A percentile compares a stretch with the other conserved stretches of the same genome.
These are phyloP conservation scores for Choloepus hoffmanni DNA, from an alignment of 2,113 vertebrate genomes.

Conservation along the genomic window DNA sequence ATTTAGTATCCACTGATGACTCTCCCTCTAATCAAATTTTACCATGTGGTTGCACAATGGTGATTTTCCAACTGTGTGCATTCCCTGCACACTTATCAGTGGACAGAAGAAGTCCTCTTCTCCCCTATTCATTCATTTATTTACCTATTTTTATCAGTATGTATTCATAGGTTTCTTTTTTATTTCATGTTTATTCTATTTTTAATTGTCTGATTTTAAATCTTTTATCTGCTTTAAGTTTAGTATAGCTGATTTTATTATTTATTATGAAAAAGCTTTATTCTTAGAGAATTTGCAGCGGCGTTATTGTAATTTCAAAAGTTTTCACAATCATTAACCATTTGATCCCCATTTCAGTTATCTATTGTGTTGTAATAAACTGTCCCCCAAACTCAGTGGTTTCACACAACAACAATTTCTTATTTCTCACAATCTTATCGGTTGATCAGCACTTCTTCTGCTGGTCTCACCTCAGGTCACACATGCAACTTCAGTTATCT, in stretches of 20 bases:
- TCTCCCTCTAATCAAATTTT: not conserved
- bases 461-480: not conserved
- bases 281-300: conserved; percentile 40
- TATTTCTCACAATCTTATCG: not conserved
- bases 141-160: not conserved
- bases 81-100: not conserved
- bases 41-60: not conserved
- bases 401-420: not conserved
- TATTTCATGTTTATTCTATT: not conserved
- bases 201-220: conserved; percentile 1
- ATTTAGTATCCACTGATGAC: not conserved
- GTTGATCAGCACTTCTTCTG: not conserved
- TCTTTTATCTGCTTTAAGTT: conserved; percentile 52
- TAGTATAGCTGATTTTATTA: conserved; percentile 3
- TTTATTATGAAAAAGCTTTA: conserved; percentile 49
- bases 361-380: not conserved
- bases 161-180: conserved; percentile 3
- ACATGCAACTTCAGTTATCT: not conserved
- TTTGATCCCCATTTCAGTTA: conserved; percentile 28
- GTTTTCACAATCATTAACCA: conserved; percentile 26
- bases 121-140: not conserved
- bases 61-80: not conserved
- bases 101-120: not conserved
- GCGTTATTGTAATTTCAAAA: conserved; percentile 50
- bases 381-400: not conserved